Conservation (phyloP, 2,113 vertebrate species). For the Pseudonaja textilis region DNA sequence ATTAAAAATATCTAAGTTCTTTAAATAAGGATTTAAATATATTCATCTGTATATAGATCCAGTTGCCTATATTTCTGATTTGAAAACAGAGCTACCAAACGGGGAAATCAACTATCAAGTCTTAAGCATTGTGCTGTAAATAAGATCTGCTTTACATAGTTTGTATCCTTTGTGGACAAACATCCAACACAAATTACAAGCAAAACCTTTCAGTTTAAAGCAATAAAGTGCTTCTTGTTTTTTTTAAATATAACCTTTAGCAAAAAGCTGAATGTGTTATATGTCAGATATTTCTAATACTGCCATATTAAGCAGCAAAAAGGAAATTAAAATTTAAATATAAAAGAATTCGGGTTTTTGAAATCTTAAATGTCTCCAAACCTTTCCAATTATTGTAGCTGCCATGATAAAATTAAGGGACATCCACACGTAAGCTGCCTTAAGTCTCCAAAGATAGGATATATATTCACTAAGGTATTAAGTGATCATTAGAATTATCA, state of each 20-base stretch:
- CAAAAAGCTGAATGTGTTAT: slow-evolving; percentile 40
- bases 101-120: background rate
- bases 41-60: slow-evolving; percentile 38
- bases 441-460: background rate
- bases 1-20: slow-evolving; percentile 40
- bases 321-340: background rate
- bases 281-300: slow-evolving; percentile 20
- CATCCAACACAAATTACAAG: slow-evolving; percentile 19
- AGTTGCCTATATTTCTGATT: background rate
- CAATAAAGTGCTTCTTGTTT: background rate
- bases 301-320: slow-evolving; percentile 33
- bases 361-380: background rate
- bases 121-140: slow-evolving; percentile 23
- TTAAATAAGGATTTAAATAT: slow-evolving; percentile 51
- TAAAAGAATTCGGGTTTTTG: background rate
- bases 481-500: background rate
- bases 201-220: background rate
- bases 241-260: background rate
- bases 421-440: background rate
- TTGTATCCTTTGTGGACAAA: slow-evolving; percentile 16
- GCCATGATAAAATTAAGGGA: background rate
- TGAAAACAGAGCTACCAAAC: slow-evolving; percentile 27
- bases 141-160: slow-evolving; percentile 26
- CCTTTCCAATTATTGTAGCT: background rate
- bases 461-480: background rate